These are phyloP conservation scores for Oreocharis arfaki DNA, from an alignment of 2,113 vertebrate genomes.

Conservation along the genomic window DNA sequence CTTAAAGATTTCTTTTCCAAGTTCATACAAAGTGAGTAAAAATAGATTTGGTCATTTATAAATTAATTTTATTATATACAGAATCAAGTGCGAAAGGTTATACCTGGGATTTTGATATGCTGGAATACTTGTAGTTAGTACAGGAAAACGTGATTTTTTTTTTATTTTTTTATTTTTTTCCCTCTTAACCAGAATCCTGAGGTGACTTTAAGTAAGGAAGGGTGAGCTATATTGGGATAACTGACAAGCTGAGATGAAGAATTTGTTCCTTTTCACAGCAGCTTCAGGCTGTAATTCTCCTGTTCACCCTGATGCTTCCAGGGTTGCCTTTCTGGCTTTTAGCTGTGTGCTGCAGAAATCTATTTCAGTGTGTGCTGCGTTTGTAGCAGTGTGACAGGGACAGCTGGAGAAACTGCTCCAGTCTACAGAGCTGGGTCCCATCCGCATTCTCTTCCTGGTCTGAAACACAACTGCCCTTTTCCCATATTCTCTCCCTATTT, in stretches of 20 bases:
- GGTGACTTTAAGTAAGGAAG: not conserved
- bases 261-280: not conserved
- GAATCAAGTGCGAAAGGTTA: not conserved
- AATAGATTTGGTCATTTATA: not conserved
- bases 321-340: not conserved
- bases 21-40: not conserved
- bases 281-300: not conserved
- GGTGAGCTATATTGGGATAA: not conserved
- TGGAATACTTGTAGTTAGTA: not conserved
- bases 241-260: not conserved
- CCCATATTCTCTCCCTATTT: not conserved
- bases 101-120: not conserved
- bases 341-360: not conserved
- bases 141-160: not conserved
- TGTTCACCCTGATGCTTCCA: not conserved
- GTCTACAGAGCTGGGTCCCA: not conserved
- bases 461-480: conserved; percentile 11
- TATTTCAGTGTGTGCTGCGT: not conserved
- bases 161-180: not conserved
- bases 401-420: not conserved
- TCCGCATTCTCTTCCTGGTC: not conserved
- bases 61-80: not conserved
- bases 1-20: not conserved
- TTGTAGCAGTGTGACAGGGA: not conserved
- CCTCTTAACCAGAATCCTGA: not conserved